A percentile compares a stretch with the other conserved stretches of the same genome.
phyloP scores from a whole-genome alignment of 2,113 vertebrate genomes.

The Pterophyllum scalare region DNA sequence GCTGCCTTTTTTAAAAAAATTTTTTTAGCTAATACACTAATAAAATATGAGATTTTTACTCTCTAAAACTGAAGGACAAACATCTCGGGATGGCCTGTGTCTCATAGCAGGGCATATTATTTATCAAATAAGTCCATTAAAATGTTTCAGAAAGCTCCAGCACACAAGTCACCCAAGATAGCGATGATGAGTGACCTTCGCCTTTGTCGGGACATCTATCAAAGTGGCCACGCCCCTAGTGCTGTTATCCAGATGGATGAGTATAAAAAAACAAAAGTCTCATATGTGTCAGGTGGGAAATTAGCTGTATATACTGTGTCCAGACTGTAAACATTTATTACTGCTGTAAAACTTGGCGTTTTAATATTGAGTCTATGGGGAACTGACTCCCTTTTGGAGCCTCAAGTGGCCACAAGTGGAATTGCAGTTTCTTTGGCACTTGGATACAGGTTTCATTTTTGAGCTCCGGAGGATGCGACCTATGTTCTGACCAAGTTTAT shows the following conservation, averaged over 20 bases:
- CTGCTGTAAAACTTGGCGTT: not conserved
- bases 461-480: rapidly evolving
- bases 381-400: not conserved
- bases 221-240: too few species aligned
- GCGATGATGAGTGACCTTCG: too few species aligned
- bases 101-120: not conserved
- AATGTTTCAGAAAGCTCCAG: too few species aligned
- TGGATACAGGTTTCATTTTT: not conserved
- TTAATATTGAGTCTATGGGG: too few species aligned
- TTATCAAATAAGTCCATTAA: not conserved
- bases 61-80: not conserved
- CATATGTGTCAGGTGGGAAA: not conserved
- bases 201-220: too few species aligned
- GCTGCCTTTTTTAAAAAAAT: not conserved
- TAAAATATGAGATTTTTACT: not conserved
- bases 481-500: too few species aligned
- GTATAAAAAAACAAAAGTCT: not conserved
- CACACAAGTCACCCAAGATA: not conserved
- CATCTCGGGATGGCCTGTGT: not conserved
- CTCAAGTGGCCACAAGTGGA: not conserved
- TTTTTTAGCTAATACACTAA: not conserved
- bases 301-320: not conserved
- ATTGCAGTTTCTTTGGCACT: not conserved
- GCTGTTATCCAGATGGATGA: not conserved
- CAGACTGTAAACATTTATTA: not conserved